phyloP scores from a whole-genome alignment of 1,140 invertebrate species.

The Drosophila auraria region DNA sequence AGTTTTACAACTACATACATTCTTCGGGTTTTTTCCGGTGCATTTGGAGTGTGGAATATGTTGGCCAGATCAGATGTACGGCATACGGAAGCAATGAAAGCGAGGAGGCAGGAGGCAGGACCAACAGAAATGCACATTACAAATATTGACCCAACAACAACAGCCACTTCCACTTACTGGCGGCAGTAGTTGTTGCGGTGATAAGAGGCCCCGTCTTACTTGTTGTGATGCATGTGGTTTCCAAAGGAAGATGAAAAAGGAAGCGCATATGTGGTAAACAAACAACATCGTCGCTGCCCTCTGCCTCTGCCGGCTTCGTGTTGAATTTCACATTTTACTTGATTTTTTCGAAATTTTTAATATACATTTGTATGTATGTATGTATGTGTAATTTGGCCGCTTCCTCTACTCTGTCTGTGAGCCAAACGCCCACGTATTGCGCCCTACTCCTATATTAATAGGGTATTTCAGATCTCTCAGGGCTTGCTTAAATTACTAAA shows the following conservation, averaged over 20 bases:
- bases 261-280: conserved; percentile 27
- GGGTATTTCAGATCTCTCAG: conserved; percentile 10
- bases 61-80: conserved; percentile 29
- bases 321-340: conserved; percentile 71
- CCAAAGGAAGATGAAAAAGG: conserved; percentile 14
- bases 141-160: conserved; percentile 52
- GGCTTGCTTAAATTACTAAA: too few species aligned
- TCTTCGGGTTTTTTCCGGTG: neutral
- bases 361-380: conserved; percentile 9
- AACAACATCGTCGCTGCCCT: conserved; percentile 8
- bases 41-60: neutral
- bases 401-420: conserved; percentile 54
- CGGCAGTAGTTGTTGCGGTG: conserved; percentile 70
- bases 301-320: conserved; percentile 20
- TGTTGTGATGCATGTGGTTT: conserved; percentile 56
- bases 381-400: conserved; percentile 48
- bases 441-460: conserved; percentile 17
- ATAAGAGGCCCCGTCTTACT: conserved; percentile 55
- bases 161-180: conserved; percentile 76
- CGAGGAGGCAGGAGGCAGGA: conserved; percentile 6
- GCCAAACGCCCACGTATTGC: conserved; percentile 64
- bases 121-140: conserved; percentile 13
- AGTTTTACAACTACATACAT: neutral
- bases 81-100: conserved; percentile 54
- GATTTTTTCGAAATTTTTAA: conserved; percentile 36